Evolutionary conservation across 2,797 vertebrate species (phyloP).

Genomic region (Hyperoplus lanceolatus): DNA sequence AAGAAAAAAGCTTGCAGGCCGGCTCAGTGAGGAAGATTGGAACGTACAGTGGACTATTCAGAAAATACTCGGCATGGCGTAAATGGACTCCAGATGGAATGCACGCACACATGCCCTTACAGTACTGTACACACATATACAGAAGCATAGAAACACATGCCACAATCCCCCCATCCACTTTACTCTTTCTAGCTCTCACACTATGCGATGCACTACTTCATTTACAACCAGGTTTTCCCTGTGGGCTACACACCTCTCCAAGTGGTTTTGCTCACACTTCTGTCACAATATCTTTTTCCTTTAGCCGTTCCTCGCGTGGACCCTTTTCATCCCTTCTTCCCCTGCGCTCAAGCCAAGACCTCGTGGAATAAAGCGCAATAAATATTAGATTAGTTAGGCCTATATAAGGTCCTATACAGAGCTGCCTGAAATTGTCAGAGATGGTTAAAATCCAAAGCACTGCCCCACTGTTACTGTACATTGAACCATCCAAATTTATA

Average conservation of each 20-base stretch:
- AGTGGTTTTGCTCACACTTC: constrained; percentile 67
- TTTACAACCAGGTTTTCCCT: constrained; percentile 64
- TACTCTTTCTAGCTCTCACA: constrained; percentile 28
- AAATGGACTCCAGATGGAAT: constrained; percentile 66
- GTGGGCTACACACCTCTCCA: constrained; percentile 58
- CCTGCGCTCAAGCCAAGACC: constrained; percentile 33
- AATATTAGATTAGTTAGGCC: constrained; percentile 74
- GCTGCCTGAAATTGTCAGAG: constrained; percentile 55
- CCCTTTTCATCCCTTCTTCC: neutral
- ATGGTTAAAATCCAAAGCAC: constrained; percentile 44
- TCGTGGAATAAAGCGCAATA: constrained; percentile 51
- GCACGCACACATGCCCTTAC: constrained; percentile 9
- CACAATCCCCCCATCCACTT: neutral
- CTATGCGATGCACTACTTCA: constrained; percentile 70
- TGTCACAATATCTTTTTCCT: constrained; percentile 57
- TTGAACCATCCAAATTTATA: neutral
- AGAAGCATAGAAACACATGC: constrained; percentile 39
- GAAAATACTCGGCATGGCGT: constrained; percentile 49
- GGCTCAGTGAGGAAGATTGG: constrained; percentile 67
- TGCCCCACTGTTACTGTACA: constrained; percentile 20
- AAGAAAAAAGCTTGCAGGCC: constrained; percentile 10
- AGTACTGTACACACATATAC: constrained; percentile 51
- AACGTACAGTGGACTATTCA: constrained; percentile 60
- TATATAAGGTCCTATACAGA: constrained; percentile 60
- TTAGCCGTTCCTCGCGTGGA: constrained; percentile 41